Conservation (phyloP, 2,113 vertebrate species). For the Psittacus erithacus region DNA sequence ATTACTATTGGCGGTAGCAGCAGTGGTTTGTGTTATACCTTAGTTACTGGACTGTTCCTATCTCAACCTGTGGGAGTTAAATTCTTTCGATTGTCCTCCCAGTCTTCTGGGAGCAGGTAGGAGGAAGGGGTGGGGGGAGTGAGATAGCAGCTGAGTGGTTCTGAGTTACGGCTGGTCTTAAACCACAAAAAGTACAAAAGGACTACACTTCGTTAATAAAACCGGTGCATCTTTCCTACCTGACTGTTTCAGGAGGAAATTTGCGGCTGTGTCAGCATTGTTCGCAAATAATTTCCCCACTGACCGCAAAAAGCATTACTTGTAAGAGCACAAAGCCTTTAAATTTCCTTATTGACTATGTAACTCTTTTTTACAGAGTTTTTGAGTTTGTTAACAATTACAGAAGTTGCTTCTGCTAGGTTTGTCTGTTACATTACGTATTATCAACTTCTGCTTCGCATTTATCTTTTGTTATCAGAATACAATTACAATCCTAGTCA, state of each 20-base stretch:
- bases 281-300: not conserved
- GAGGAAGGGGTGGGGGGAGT: no score
- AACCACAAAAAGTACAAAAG: not conserved
- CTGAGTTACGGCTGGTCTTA: no score
- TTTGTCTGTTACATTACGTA: not conserved
- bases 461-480: not conserved
- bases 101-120: no score
- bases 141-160: no score
- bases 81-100: no score
- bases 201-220: not conserved
- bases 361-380: not conserved
- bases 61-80: no score
- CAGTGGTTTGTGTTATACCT: no score
- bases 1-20: no score
- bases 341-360: not conserved
- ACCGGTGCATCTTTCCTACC: not conserved
- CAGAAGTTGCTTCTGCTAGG: not conserved
- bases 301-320: not conserved
- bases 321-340: not conserved
- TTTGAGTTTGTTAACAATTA: not conserved
- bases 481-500: not conserved
- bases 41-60: no score
- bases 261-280: not conserved
- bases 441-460: not conserved
- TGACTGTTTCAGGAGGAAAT: not conserved